These are phyloP conservation scores for Cottoperca gobio DNA, from an alignment of 2,797 vertebrate species.

Conservation along the genomic window DNA sequence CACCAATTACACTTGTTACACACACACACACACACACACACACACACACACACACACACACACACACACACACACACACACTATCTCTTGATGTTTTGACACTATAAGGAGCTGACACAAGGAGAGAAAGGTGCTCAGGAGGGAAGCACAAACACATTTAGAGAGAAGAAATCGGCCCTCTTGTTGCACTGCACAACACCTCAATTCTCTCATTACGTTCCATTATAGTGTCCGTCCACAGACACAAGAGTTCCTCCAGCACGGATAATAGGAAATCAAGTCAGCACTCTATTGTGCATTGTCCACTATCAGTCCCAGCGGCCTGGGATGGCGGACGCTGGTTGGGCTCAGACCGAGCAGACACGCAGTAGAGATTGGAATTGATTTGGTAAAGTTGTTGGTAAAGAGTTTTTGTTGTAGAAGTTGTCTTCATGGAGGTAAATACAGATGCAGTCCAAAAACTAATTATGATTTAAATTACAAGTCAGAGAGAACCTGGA, in stretches of 20 bases:
- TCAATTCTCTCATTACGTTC: conserved; percentile 73
- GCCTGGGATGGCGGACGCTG: conserved; percentile 1
- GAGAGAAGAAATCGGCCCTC: conserved; percentile 62
- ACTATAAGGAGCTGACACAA: conserved; percentile 60
- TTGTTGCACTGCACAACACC: conserved; percentile 65
- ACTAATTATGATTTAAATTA: not conserved
- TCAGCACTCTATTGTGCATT: conserved; percentile 58
- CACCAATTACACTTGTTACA: conserved; percentile 12
- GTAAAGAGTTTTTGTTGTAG: not conserved
- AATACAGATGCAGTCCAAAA: conserved; percentile 1
- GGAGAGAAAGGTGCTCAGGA: conserved; percentile 45
- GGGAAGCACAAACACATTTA: conserved; percentile 68
- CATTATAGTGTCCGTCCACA: conserved; percentile 65
- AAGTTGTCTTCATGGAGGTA: not conserved
- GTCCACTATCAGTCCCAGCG: conserved; percentile 49
- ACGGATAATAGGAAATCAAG: conserved; percentile 74
- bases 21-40: not conserved
- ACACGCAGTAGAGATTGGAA: conserved; percentile 3
- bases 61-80: not conserved
- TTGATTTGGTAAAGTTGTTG: conserved; percentile 6
- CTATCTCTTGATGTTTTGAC: conserved; percentile 48
- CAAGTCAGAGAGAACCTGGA: not conserved
- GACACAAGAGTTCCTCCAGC: conserved; percentile 64
- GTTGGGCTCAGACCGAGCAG: conserved; percentile 5
- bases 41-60: conserved; percentile 13